Evolutionary conservation across 2,888 invertebrate genomes (phyloP), one percentile per base, ranked within the genome.

Genomic region (Willowsia nigromaculata): DNA sequence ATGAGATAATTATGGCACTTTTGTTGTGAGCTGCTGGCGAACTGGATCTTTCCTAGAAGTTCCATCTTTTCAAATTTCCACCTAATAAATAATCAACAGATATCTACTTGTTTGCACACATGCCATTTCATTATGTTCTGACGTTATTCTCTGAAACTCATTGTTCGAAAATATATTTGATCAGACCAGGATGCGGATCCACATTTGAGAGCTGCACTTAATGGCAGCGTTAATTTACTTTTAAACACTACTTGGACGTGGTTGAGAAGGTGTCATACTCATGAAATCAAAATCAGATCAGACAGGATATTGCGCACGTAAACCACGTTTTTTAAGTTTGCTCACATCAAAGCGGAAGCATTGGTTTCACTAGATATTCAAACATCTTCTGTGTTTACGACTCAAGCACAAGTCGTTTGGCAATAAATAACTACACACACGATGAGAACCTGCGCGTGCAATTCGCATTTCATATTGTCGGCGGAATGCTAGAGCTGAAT

Each of bases 111-210:
- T 50, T 50, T 50, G 50, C 13, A 3, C n/a, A 15, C 15, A 15
- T 15, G 50, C 15, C n/a, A 11, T 15, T 15, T 50, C n/a, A 11
- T 37, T n/a, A n/a, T n/a, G n/a, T n/a, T n/a, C n/a, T n/a, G n/a
- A n/a, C n/a, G n/a, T n/a, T n/a, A n/a, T n/a, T 40, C 2, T 33
- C 40, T 40, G 43, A 47, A 47, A 74, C n/a, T 11, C n/a, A n/a
- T 76, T 33, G 1, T 22, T n/a, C n/a, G n/a, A n/a, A n/a, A n/a
- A n/a, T n/a, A n/a, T n/a, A n/a, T n/a, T n/a, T n/a, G n/a, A n/a
- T n/a, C n/a, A n/a, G 33, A 76, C 47, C 76, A 76, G 76, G 76
- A 76, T 76, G 22, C 76, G 76, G 76, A 76, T 76, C 47, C 76
- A 50, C 4, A 6, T 3, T 37, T 11, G 5, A 37, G 37, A 30